Conservation (phyloP, 2,797 vertebrate species). For the Poeciliopsis turneri region DNA sequence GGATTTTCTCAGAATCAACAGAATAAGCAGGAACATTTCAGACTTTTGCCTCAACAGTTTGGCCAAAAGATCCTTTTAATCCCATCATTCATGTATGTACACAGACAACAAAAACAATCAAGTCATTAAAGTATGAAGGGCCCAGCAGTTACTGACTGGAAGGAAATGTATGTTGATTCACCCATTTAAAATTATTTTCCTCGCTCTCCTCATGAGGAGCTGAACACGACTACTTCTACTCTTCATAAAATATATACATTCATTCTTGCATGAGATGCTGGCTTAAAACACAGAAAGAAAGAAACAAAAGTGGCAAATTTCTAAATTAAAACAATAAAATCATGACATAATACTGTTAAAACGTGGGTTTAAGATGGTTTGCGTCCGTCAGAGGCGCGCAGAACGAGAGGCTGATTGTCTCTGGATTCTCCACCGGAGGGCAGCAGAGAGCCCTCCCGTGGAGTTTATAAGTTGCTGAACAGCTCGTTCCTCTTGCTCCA, state of each 20-base stretch:
- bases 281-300: slow-evolving; percentile 25
- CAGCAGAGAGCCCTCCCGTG: background rate
- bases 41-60: slow-evolving; percentile 1
- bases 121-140: background rate
- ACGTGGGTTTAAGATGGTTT: slow-evolving; percentile 31
- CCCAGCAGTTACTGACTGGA: slow-evolving; percentile 1
- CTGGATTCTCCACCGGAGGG: slow-evolving; percentile 11
- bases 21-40: slow-evolving; percentile 4
- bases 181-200: slow-evolving; percentile 11
- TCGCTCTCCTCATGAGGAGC: slow-evolving; percentile 13
- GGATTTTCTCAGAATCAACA: slow-evolving; percentile 25
- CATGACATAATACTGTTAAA: slow-evolving; percentile 70
- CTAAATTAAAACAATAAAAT: slow-evolving; percentile 66
- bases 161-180: background rate
- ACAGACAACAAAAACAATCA: slow-evolving; percentile 31
- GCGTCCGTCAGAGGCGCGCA: background rate
- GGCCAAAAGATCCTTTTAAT: slow-evolving; percentile 33
- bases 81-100: slow-evolving; percentile 56
- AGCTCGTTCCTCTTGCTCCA: slow-evolving; percentile 98
- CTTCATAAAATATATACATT: slow-evolving; percentile 54
- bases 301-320: slow-evolving; percentile 27
- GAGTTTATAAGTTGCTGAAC: slow-evolving; percentile 93
- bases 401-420: slow-evolving; percentile 19
- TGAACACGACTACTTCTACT: slow-evolving; percentile 21
- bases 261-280: slow-evolving; percentile 35